phyloP scores from a whole-genome alignment of 2,888 invertebrate species.

The Ceriagrion tenellum region DNA sequence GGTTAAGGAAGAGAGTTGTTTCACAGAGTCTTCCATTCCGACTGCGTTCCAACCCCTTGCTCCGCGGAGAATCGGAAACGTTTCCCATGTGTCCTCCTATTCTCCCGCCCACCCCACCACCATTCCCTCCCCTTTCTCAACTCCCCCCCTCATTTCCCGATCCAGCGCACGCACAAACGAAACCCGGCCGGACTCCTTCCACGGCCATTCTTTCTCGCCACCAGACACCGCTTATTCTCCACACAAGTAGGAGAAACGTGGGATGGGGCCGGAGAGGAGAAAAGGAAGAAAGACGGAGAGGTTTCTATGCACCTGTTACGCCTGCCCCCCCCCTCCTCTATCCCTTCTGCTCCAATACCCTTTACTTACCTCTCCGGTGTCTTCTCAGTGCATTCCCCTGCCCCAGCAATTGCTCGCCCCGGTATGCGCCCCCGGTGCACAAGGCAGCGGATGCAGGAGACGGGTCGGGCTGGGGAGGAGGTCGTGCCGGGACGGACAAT shows the following conservation, averaged over 20 bases:
- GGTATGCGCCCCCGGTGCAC: not conserved
- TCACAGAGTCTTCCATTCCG: not conserved
- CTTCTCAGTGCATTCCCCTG: not conserved
- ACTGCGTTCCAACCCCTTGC: not conserved
- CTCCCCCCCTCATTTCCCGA: not conserved
- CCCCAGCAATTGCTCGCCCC: not conserved
- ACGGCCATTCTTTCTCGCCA: constrained; percentile 23
- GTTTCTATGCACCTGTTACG: constrained; percentile 14
- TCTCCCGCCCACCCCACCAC: not conserved
- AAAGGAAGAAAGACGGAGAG: not conserved
- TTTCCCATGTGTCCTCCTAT: not conserved
- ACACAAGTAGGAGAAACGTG: not conserved
- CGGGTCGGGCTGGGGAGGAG: not conserved
- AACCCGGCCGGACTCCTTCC: constrained; percentile 20
- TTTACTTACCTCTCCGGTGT: not conserved
- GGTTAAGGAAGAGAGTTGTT: constrained; percentile 12
- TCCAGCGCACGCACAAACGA: not conserved
- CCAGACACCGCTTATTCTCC: constrained; percentile 30
- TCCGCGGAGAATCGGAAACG: not conserved
- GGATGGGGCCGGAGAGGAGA: not conserved
- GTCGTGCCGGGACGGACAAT: not conserved
- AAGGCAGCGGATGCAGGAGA: not conserved
- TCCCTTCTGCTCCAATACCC: not conserved
- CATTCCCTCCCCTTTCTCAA: not conserved
- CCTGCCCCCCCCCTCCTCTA: not conserved